These are phyloP conservation scores for Nilaparvata lugens DNA, from an alignment of 1,140 invertebrate species.

Conservation along the genomic window DNA sequence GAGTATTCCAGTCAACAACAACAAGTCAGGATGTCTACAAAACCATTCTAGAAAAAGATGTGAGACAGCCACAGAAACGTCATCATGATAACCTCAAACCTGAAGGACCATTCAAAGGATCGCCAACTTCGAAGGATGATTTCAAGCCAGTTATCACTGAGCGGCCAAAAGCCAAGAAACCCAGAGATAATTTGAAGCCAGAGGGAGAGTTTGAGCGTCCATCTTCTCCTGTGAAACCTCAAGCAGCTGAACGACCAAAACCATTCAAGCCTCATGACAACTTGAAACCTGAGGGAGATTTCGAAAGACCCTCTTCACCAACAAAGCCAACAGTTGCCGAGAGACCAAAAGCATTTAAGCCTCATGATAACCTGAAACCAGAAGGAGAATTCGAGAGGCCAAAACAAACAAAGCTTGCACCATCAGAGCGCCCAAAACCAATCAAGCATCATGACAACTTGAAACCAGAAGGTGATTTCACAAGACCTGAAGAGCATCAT, in stretches of 20 bases:
- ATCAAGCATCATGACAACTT: slow-evolving; percentile 54
- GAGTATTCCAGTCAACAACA: slow-evolving; percentile 36
- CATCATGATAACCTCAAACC: slow-evolving; percentile 47
- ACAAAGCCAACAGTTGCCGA: slow-evolving; percentile 33
- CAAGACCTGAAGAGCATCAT: slow-evolving; percentile 21
- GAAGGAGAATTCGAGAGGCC: slow-evolving; percentile 48
- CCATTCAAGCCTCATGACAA: slow-evolving; percentile 36
- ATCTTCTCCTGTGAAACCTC: slow-evolving; percentile 33
- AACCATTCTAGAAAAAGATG: slow-evolving; percentile 36
- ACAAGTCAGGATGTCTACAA: slow-evolving; percentile 47
- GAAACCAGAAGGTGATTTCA: slow-evolving; percentile 44
- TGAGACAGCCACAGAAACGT: slow-evolving; percentile 26
- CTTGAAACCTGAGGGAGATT: slow-evolving; percentile 46
- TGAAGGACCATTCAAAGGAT: slow-evolving; percentile 39
- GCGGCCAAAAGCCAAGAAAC: slow-evolving; percentile 32
- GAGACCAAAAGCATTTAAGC: slow-evolving; percentile 44
- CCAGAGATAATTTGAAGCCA: slow-evolving; percentile 36
- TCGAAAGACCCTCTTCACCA: slow-evolving; percentile 33
- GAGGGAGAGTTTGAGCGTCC: slow-evolving; percentile 43
- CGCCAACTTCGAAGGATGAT: slow-evolving; percentile 24
- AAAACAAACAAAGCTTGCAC: slow-evolving; percentile 27
- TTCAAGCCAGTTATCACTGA: slow-evolving; percentile 33
- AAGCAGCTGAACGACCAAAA: slow-evolving; percentile 35
- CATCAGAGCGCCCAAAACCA: slow-evolving; percentile 47
- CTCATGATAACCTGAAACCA: slow-evolving; percentile 49